phyloP scores from a whole-genome alignment of 2,888 invertebrate species.

The Nymphalis polychloros region DNA sequence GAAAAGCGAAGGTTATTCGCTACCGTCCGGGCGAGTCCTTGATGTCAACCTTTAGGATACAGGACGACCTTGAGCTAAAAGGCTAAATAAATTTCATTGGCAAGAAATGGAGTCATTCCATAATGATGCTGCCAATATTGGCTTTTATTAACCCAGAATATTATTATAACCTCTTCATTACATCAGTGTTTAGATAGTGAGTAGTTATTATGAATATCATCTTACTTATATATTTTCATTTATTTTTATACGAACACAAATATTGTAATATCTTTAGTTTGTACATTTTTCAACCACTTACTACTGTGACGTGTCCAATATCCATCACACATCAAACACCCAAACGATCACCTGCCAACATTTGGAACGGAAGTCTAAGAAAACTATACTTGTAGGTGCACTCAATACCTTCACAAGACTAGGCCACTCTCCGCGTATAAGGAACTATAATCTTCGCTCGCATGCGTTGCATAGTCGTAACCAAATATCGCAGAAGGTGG shows the following conservation, averaged over 20 bases:
- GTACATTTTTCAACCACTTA: not conserved
- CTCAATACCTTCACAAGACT: slow-evolving; percentile 45
- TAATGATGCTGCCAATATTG: not conserved
- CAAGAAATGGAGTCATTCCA: slow-evolving; percentile 7
- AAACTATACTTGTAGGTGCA: slow-evolving; percentile 43
- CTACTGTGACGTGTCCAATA: not conserved
- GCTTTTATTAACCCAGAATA: slow-evolving; percentile 2
- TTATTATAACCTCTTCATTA: slow-evolving; percentile 1
- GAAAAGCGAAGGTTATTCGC: slow-evolving; percentile 58
- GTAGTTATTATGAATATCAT: not conserved
- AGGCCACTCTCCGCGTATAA: slow-evolving; percentile 43
- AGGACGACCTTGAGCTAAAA: slow-evolving; percentile 36
- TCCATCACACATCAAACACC: slow-evolving; percentile 7
- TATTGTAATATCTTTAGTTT: not conserved
- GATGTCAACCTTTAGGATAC: slow-evolving; percentile 54
- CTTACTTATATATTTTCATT: not conserved
- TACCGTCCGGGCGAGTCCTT: slow-evolving; percentile 57
- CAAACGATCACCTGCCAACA: slow-evolving; percentile 14
- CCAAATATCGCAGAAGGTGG: slow-evolving; percentile 39
- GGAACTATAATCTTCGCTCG: slow-evolving; percentile 42
- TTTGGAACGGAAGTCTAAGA: slow-evolving; percentile 44
- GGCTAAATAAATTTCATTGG: slow-evolving; percentile 1
- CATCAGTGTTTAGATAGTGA: not conserved
- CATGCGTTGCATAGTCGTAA: slow-evolving; percentile 37
- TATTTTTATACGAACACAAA: not conserved